These are phyloP conservation scores for Leptinotarsa defecta DNA, from an alignment of 1,140 invertebrate genomes.

Conservation along the genomic window DNA sequence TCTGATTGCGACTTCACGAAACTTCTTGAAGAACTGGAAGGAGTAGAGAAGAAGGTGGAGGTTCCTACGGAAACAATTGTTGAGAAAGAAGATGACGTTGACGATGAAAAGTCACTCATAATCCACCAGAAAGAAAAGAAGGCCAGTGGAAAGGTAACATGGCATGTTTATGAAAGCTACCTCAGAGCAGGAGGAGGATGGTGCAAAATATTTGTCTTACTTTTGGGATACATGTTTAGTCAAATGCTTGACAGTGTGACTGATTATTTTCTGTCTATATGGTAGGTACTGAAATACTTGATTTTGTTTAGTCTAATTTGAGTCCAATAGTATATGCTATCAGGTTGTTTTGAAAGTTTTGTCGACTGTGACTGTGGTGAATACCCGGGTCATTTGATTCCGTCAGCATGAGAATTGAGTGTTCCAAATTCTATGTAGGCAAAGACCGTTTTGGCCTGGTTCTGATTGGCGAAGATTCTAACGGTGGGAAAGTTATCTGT, in stretches of 20 bases:
- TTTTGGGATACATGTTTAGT: constrained; percentile 25
- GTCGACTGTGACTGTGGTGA: no score
- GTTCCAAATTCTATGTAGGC: no score
- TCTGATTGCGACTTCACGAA: constrained; percentile 69
- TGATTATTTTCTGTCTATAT: constrained; percentile 61
- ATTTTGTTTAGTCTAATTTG: no score
- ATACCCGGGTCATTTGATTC: no score
- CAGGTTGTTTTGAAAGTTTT: no score
- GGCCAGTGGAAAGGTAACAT: constrained; percentile 63
- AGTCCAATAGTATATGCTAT: no score
- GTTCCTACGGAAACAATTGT: not conserved
- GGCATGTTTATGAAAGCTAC: constrained; percentile 66
- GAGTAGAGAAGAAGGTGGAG: constrained; percentile 49
- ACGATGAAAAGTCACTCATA: not conserved
- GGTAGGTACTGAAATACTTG: constrained; percentile 55
- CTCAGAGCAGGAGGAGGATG: constrained; percentile 64
- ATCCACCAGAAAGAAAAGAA: constrained; percentile 38
- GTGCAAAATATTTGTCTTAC: constrained; percentile 32
- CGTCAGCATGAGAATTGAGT: no score
- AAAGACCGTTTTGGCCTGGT: no score
- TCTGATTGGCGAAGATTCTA: no score
- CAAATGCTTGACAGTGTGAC: constrained; percentile 25
- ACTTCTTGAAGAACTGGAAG: constrained; percentile 60
- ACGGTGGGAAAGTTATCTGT: no score
- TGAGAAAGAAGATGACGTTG: not conserved